phyloP scores from a whole-genome alignment of 2,797 vertebrate species.

The Spinibarbus caldwelli region DNA sequence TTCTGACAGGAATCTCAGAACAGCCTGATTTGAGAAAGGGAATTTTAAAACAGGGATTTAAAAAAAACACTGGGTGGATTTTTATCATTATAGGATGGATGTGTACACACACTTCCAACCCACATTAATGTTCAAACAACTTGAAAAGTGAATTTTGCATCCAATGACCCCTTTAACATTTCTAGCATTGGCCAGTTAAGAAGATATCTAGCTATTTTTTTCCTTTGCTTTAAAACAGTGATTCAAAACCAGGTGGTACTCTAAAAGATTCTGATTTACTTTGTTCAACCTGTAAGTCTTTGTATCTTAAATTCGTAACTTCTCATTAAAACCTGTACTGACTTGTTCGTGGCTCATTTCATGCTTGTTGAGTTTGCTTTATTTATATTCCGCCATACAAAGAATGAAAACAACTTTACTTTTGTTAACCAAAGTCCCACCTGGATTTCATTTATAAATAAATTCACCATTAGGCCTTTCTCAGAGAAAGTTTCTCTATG shows the following conservation, averaged over 20 bases:
- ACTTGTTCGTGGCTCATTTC: background rate
- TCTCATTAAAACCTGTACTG: background rate
- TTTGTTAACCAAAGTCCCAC: background rate
- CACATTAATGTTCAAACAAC: too few species aligned
- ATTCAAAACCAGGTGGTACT: background rate
- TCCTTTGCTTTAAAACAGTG: background rate
- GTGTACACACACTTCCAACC: too few species aligned
- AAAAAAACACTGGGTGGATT: too few species aligned
- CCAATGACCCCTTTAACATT: background rate
- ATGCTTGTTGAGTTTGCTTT: background rate
- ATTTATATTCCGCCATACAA: background rate
- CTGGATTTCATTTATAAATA: slow-evolving; percentile 7
- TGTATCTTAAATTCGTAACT: background rate
- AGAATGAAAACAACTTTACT: background rate
- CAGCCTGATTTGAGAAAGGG: too few species aligned
- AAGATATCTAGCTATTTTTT: background rate
- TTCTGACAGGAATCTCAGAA: too few species aligned
- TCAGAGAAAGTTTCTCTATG: background rate
- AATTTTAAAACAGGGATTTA: too few species aligned
- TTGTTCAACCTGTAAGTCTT: background rate
- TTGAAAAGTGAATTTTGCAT: too few species aligned
- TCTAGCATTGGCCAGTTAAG: background rate
- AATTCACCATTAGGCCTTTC: background rate
- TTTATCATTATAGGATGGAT: too few species aligned
- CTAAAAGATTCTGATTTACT: background rate